Conservation (phyloP, 2,797 vertebrate genomes). For the Rallus crepitans region DNA sequence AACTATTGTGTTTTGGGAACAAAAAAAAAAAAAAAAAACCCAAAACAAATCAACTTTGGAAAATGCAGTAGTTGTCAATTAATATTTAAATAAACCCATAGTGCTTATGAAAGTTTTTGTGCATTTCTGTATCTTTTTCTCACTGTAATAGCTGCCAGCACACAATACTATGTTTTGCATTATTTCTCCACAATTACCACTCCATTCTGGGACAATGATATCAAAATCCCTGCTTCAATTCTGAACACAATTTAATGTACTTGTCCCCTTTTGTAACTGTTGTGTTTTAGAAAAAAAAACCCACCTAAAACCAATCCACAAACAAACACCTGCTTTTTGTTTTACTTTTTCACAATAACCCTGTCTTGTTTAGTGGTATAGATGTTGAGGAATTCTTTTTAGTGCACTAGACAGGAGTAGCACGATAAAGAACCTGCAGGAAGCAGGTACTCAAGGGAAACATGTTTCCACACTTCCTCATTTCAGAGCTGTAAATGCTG, state of each 20-base stretch:
- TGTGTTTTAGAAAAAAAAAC: not conserved
- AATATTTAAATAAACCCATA: not conserved
- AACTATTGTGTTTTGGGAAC: not conserved
- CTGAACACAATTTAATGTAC: not conserved
- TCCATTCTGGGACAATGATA: not conserved
- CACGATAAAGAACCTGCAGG: not conserved
- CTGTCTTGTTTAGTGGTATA: not conserved
- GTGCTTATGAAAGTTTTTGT: not conserved
- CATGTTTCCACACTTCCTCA: not conserved
- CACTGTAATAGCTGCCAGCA: not conserved
- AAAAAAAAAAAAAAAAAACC: not conserved
- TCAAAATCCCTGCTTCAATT: not conserved
- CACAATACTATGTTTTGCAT: not conserved
- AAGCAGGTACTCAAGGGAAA: not conserved
- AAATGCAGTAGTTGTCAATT: not conserved
- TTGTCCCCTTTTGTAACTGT: not conserved
- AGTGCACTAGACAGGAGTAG: not conserved
- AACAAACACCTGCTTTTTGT: accelerated
- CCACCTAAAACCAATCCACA: no score
- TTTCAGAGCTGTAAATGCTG: not conserved
- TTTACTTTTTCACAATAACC: not conserved
- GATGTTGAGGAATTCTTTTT: not conserved
- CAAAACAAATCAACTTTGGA: not conserved
- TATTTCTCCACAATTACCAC: not conserved
- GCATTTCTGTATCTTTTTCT: not conserved